Base-by-base conservation (phyloP, 2,888 invertebrate genomes). In the Seira ritae region DNA sequence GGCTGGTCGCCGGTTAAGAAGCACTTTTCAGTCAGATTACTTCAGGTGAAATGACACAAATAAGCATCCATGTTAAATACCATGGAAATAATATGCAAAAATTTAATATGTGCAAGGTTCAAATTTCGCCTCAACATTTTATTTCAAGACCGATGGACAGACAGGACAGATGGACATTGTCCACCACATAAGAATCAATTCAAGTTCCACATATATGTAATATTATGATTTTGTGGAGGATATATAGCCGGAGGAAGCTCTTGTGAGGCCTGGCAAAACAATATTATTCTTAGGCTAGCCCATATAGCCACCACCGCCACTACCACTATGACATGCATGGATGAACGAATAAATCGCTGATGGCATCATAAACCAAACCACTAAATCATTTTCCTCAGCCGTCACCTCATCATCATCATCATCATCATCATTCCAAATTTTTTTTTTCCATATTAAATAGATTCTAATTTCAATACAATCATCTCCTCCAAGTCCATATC, bases 271-370 rank as follows among this genome's bases (percentile, higher is more conserved):
- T 42, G 42, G 6, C 42, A 42, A 12, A 42, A 8, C 42, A 42
- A 42, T 12, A 8, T 42, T 8, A 42, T 8, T 12, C 12, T 42
- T 8, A 42, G 42, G 42, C 12, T 6, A 42, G 66, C 66, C 22
- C 66, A 66, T 66, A 15, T 66, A 20, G 22, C 19, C 65, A 23
- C 22, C 23, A 23, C n/a, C 12, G 46, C 6, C 66, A 23, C 66
- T 19, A 66, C 66, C 66, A 23, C 23, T 42, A 70, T 77, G 62
- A 82, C 67, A 76, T 74, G 67, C 24, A 81, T 55, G 71, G 76
- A 71, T n/a, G n/a, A n/a, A n/a, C n/a, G 66, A 75, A 77, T 71
- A 82, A 82, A 82, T 82, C 50, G 82, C 82, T 76, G 77, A 67
- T 77, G 82, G 82, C 82, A 77, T n/a, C n/a, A n/a, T n/a, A n/a